Conservation (phyloP, 2,888 invertebrate species). For the Hartigia nigra region DNA sequence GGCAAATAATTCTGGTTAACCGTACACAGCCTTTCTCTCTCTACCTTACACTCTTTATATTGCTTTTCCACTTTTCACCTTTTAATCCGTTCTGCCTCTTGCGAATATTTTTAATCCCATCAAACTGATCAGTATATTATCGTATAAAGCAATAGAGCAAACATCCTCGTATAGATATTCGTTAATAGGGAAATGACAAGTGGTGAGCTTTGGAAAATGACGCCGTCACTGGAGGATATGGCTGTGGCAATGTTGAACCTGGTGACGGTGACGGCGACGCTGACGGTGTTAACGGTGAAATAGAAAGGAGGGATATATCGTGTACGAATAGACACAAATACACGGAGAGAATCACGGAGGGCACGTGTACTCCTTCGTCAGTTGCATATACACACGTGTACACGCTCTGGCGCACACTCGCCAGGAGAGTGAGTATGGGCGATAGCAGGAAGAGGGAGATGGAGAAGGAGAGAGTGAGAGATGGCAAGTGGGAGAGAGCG, state of each 20-base stretch:
- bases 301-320: slow-evolving; percentile 4
- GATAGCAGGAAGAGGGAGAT: slow-evolving; percentile 22
- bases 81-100: neutral
- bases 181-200: neutral
- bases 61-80: neutral
- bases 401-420: slow-evolving; percentile 9
- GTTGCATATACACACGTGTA: slow-evolving; percentile 6
- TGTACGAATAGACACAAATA: neutral
- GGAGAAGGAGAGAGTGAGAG: slow-evolving; percentile 15
- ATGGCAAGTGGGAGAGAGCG: slow-evolving; percentile 11
- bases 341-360: neutral
- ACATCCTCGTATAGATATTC: neutral
- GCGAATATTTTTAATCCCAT: neutral
- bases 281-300: slow-evolving; percentile 23
- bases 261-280: slow-evolving; percentile 20
- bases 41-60: neutral
- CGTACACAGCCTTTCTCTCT: neutral
- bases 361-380: slow-evolving; percentile 13
- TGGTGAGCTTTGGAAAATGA: neutral
- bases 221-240: neutral
- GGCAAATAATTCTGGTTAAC: slow-evolving; percentile 21
- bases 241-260: slow-evolving; percentile 4
- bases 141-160: neutral
- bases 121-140: neutral
- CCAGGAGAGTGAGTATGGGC: slow-evolving; percentile 18